phyloP scores from a whole-genome alignment of 2,113 vertebrate genomes.

The Platysteira castanea region DNA sequence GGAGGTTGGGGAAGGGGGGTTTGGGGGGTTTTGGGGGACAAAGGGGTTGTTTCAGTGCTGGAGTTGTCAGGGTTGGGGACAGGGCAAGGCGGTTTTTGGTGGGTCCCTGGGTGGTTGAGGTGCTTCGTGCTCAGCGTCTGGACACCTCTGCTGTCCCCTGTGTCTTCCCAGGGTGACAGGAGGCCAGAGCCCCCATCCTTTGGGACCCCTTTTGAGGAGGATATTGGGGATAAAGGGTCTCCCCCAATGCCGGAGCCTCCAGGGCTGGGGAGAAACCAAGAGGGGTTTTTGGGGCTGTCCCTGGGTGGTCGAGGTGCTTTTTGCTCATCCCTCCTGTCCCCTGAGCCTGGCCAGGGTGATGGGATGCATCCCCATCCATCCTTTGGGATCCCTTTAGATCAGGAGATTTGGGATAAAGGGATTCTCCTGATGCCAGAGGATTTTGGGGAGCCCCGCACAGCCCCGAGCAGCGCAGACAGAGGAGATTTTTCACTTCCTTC shows the following conservation, averaged over 20 bases:
- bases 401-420: too few relatives aligned
- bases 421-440: neutral
- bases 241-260: fast-evolving
- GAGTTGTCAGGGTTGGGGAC: too few relatives aligned
- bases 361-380: too few relatives aligned
- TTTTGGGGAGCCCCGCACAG: neutral
- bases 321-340: neutral
- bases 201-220: neutral
- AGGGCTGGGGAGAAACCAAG: too few relatives aligned
- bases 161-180: neutral
- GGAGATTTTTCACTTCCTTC: neutral
- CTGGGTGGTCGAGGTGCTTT: neutral
- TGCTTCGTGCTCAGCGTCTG: neutral
- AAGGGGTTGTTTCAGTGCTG: fast-evolving
- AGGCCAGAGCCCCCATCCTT: neutral
- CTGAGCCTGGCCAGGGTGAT: neutral
- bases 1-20: fast-evolving
- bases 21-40: neutral
- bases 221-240: neutral
- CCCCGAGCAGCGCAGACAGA: neutral
- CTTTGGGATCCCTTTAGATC: too few relatives aligned
- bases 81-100: neutral
- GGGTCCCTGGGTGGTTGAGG: neutral
- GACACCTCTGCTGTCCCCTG: neutral
- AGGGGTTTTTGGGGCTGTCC: neutral